Base-by-base conservation (phyloP, 92 coral and sea anemone genomes). In the Isaurus tuberculatus region DNA sequence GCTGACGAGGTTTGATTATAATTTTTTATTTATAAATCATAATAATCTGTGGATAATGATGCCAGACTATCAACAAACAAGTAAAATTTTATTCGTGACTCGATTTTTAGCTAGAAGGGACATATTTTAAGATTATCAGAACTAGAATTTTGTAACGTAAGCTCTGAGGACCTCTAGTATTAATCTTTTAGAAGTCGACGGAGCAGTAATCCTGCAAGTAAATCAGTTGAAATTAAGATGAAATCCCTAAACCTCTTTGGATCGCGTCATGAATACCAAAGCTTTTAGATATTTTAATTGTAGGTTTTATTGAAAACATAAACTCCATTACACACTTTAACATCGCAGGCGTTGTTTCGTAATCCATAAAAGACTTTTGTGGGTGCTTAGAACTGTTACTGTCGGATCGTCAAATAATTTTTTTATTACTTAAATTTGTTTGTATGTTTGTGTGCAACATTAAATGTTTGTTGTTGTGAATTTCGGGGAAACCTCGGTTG, bases 1-100 rank as follows among this genome's bases (percentile, higher is more conserved):
- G 88, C 93, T 55, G 93, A 90, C 83, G 93, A 90, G 90, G 93
- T 90, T 57, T 77, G 82, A 57, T 61, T 77, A 23, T 40, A 10
- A 32, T 32, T 58, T 74, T 57, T n/a, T 16, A 36, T 9, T 57
- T 77, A 57, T 57, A 22, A 77, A 57, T 44, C 70, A 77, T 64
- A 34, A 77, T 58, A 55, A 77, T 44, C 15, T 22, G 53, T 0
- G 36, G 51, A 20, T 77, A 77, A 77, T 77, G 53, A 55, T 4
- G 82, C 33, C 82, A 58, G 43, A 77, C 23, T 65, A 77, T 55
- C 70, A 77, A 8, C 49, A 5, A 53, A 2, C 68, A 31, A 77
- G n/a, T 57, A 5, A 31, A 1, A 8, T 34, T 42, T 42, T 6
- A 65, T 16, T 72, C 27, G 51, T 31, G 58, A 14, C 27, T 43